Evolutionary conservation across 2,113 vertebrate genomes (phyloP).

Genomic region (Protobothrops mucrosquamatus): DNA sequence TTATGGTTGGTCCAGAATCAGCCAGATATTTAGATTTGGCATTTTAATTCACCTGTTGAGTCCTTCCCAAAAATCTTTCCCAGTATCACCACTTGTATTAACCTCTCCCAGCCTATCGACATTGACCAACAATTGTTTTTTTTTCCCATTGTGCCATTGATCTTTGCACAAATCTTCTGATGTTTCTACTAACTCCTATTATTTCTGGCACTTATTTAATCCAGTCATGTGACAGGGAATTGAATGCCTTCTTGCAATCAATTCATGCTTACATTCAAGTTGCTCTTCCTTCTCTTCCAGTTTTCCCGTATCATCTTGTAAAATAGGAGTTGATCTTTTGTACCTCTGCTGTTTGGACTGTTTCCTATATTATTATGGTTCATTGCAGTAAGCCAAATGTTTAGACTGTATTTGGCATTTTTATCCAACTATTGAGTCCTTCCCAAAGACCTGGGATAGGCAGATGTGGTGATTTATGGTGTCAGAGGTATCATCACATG

Average conservation of each 20-base stretch:
- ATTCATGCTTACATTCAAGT: neutral
- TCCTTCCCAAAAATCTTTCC: neutral
- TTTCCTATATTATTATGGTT: too few species aligned
- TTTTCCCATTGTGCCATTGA: neutral
- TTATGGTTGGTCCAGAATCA: neutral
- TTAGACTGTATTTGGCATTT: too few species aligned
- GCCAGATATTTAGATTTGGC: neutral
- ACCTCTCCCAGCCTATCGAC: neutral
- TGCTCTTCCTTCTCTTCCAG: neutral
- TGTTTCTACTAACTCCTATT: neutral
- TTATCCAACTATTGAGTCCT: too few species aligned
- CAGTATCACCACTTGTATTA: too few species aligned
- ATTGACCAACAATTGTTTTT: neutral
- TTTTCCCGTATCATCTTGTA: neutral
- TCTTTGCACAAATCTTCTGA: neutral
- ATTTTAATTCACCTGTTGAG: neutral
- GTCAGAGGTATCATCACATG: too few species aligned
- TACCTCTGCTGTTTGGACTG: too few species aligned
- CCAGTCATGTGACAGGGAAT: neutral
- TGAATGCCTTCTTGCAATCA: neutral
- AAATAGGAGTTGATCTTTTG: neutral
- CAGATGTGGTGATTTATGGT: too few species aligned
- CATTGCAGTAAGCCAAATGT: too few species aligned
- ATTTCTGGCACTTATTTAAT: neutral
- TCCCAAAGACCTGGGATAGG: too few species aligned